These are phyloP conservation scores for Schrankia costaestrigalis DNA, from an alignment of 2,888 invertebrate species.

Conservation along the genomic window DNA sequence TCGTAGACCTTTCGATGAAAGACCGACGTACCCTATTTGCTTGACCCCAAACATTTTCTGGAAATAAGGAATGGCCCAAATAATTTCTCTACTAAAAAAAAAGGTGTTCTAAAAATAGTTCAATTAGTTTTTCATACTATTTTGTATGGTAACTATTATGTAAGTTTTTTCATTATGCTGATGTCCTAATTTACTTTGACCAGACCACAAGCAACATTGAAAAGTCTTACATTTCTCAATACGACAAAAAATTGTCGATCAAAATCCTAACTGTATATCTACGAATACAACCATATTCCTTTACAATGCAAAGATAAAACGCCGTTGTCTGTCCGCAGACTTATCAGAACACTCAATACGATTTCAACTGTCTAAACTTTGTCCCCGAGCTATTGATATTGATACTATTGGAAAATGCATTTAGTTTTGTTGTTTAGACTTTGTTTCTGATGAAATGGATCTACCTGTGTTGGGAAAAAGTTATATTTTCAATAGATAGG, in stretches of 20 bases:
- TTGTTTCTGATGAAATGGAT: conserved; percentile 7
- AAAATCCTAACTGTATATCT: not conserved
- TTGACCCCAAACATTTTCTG: too few relatives aligned
- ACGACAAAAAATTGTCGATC: not conserved
- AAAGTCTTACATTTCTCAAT: too few relatives aligned
- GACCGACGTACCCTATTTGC: too few relatives aligned
- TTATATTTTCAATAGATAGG: conserved; percentile 29
- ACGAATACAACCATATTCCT: not conserved
- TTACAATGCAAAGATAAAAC: conserved; percentile 18
- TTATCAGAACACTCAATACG: conserved; percentile 21
- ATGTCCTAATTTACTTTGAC: too few relatives aligned
- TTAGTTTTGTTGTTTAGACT: conserved; percentile 7
- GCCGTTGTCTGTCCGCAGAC: conserved; percentile 15
- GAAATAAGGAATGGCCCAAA: too few relatives aligned
- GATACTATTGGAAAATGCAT: conserved; percentile 22
- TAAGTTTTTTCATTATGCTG: too few relatives aligned
- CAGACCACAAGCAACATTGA: too few relatives aligned
- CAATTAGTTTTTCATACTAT: too few relatives aligned
- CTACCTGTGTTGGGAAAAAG: conserved; percentile 26
- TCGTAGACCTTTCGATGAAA: too few relatives aligned
- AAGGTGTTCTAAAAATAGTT: too few relatives aligned
- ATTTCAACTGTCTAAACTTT: conserved; percentile 30
- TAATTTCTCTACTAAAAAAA: too few relatives aligned
- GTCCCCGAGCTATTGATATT: conserved; percentile 3
- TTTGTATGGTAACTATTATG: too few relatives aligned